A percentile compares a stretch with the other conserved stretches of the same genome.
Conservation (phyloP, 1,140 invertebrate genomes). For the Doryteuthis pealeii region DNA sequence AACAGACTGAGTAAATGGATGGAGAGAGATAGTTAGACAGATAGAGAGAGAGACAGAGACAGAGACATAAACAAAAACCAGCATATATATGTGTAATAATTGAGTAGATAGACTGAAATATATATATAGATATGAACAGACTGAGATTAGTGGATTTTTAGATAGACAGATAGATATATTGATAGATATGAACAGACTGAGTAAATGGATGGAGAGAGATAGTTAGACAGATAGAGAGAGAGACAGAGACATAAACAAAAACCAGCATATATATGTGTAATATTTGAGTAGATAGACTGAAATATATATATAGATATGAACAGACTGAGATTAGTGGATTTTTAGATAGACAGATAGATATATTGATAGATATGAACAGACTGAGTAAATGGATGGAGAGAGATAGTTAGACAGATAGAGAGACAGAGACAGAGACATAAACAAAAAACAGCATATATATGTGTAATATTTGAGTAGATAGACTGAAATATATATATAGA, state of each 20-base stretch:
- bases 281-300: background rate
- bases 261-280: background rate
- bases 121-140: too few relatives aligned
- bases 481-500: too few relatives aligned
- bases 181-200: too few relatives aligned
- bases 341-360: background rate
- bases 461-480: too few relatives aligned
- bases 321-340: background rate
- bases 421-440: too few relatives aligned
- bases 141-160: too few relatives aligned
- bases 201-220: background rate
- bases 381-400: too few relatives aligned
- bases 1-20: background rate
- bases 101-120: too few relatives aligned
- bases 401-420: too few relatives aligned
- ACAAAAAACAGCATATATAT: too few relatives aligned
- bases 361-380: background rate
- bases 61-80: background rate
- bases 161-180: too few relatives aligned
- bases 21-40: background rate
- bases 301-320: background rate
- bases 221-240: conserved; percentile 8
- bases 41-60: conserved; percentile 7
- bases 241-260: background rate
- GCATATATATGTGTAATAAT: too few relatives aligned